phyloP scores from a whole-genome alignment of 2,797 vertebrate genomes.

The Sphenodon punctatus region DNA sequence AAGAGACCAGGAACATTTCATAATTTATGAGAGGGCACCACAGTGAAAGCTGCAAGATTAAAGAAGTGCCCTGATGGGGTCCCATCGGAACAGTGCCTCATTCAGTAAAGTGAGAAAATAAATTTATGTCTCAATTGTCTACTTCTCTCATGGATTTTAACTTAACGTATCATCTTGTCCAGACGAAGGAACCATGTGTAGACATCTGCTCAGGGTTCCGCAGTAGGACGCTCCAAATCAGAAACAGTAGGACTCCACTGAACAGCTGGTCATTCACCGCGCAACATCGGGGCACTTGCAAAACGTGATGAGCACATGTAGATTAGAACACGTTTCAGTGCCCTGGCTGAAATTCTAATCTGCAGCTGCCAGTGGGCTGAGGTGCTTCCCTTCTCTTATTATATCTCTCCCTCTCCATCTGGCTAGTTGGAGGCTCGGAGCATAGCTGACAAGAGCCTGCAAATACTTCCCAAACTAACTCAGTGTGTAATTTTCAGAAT shows the following conservation, averaged over 20 bases:
- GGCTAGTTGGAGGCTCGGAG: conserved; percentile 12
- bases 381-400: not conserved
- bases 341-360: conserved; percentile 4
- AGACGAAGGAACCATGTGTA: not conserved
- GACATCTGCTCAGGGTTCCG: not conserved
- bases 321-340: not conserved
- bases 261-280: not conserved
- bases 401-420: conserved; percentile 29
- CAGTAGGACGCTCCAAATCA: conserved; percentile 2
- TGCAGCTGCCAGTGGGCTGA: not conserved
- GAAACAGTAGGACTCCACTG: conserved; percentile 4
- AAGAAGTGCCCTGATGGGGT: not conserved
- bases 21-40: not conserved
- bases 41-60: not conserved
- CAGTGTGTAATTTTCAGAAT: conserved; percentile 9
- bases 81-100: not conserved
- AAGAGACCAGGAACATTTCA: not conserved
- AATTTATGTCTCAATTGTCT: not conserved
- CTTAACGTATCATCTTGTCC: not conserved
- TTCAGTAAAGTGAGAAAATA: not conserved
- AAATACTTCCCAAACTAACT: conserved; percentile 19
- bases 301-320: not conserved
- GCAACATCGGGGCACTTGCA: not conserved
- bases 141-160: not conserved
- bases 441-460: not conserved